A percentile compares a stretch with the other conserved stretches of the same genome.
Conservation (phyloP, 2,797 vertebrate species). For the Poliocrania exsul region DNA sequence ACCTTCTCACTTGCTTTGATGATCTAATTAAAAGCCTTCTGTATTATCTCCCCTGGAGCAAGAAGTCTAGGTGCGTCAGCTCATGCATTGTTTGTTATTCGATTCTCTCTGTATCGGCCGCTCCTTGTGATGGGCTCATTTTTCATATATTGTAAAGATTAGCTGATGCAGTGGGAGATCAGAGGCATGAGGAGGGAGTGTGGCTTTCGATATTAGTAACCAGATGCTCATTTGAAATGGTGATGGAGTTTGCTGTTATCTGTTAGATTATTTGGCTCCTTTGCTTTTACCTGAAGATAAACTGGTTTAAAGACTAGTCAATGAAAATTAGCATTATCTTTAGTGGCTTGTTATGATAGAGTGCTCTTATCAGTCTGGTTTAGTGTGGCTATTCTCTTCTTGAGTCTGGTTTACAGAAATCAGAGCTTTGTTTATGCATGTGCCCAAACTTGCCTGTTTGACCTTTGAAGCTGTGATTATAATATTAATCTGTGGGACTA, state of each 20-base stretch:
- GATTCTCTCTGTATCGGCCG: conserved; percentile 33
- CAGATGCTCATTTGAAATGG: conserved; percentile 64
- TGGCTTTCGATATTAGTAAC: conserved; percentile 36
- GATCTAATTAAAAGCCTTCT: conserved; percentile 45
- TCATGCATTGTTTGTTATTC: conserved; percentile 10
- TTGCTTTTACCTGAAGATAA: conserved; percentile 55
- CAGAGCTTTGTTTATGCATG: conserved; percentile 59
- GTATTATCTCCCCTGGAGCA: conserved; percentile 25
- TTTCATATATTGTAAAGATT: conserved; percentile 60
- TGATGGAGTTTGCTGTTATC: conserved; percentile 50
- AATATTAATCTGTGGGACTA: conserved; percentile 60
- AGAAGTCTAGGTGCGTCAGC: conserved; percentile 23
- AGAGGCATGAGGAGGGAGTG: not conserved
- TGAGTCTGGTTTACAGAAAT: conserved; percentile 46
- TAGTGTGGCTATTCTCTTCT: conserved; percentile 31
- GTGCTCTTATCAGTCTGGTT: conserved; percentile 35
- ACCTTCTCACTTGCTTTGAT: conserved; percentile 58
- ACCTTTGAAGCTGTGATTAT: conserved; percentile 67
- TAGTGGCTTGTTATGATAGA: conserved; percentile 25
- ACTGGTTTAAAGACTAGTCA: conserved; percentile 17
- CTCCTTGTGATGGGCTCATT: not conserved
- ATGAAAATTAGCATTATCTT: conserved; percentile 33
- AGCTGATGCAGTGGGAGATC: conserved; percentile 52
- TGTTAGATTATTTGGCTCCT: conserved; percentile 57
- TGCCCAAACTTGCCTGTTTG: conserved; percentile 63